A percentile compares a stretch with the other conserved stretches of the same genome.
These are phyloP conservation scores for Sthenelais limicola DNA, from an alignment of 2,888 invertebrate genomes.

Conservation along the genomic window DNA sequence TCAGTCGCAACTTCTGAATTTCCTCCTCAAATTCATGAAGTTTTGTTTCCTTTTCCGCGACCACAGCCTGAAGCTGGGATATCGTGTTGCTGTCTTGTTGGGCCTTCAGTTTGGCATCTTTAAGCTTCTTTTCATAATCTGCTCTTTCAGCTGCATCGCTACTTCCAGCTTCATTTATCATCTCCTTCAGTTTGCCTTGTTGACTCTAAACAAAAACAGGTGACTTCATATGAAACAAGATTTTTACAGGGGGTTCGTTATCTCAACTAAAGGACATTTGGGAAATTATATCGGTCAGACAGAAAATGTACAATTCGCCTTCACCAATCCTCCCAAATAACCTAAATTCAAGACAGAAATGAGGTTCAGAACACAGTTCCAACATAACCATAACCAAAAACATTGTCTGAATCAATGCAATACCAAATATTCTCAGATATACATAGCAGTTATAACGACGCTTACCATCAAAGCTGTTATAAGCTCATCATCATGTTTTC, in stretches of 20 bases:
- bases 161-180: conserved; percentile 56
- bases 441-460: no score
- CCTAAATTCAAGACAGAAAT: no score
- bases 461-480: conserved; percentile 70
- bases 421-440: no score
- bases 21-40: conserved; percentile 66
- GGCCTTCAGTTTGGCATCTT: conserved; percentile 58
- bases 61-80: conserved; percentile 68
- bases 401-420: no score
- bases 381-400: no score
- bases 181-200: conserved; percentile 56
- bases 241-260: background rate
- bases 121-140: conserved; percentile 55
- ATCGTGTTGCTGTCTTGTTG: conserved; percentile 68
- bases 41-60: conserved; percentile 67
- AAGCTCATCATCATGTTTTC: conserved; percentile 72
- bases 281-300: no score
- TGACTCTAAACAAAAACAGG: conserved; percentile 14
- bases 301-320: no score
- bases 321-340: no score
- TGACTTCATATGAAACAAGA: background rate
- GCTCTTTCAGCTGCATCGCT: conserved; percentile 54
- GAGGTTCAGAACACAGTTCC: no score
- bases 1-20: conserved; percentile 59
- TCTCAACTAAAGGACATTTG: background rate